Conservation (phyloP, 2,797 vertebrate genomes). For the Semotilus atromaculatus region DNA sequence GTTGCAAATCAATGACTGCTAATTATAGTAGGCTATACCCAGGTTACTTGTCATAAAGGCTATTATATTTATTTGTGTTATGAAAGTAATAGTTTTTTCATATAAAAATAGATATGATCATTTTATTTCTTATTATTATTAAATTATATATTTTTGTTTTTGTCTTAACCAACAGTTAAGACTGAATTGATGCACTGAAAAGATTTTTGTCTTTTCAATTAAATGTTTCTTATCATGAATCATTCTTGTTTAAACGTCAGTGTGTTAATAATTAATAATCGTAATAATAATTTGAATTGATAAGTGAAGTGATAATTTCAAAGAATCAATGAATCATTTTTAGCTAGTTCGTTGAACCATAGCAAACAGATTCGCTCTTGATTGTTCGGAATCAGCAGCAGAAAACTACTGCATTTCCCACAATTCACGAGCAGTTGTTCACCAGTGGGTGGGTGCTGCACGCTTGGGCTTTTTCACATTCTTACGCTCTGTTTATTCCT, state of each 20-base stretch:
- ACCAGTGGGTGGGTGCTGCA: slow-evolving; percentile 14
- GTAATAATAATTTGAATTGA: too few species aligned
- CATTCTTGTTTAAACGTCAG: not conserved
- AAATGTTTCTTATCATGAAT: not conserved
- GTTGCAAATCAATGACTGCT: not conserved
- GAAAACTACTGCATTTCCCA: slow-evolving; percentile 48
- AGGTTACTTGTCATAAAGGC: not conserved
- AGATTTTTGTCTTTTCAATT: not conserved
- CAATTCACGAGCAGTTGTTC: slow-evolving; percentile 51
- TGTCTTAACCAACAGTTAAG: not conserved
- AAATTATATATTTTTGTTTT: not conserved
- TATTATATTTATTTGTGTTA: not conserved
- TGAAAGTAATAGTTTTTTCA: not conserved
- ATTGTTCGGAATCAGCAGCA: not conserved
- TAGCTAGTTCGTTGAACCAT: not conserved
- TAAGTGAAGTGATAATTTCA: not conserved
- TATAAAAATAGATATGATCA: not conserved
- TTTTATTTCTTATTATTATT: not conserved
- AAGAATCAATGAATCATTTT: not conserved
- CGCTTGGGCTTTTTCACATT: slow-evolving; percentile 36
- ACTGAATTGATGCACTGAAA: not conserved
- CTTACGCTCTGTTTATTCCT: slow-evolving; percentile 54
- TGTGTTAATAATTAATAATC: not conserved
- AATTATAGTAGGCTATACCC: not conserved
- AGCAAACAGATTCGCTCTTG: slow-evolving; percentile 3